These are phyloP conservation scores for Eristalis arbustorum DNA, from an alignment of 2,888 invertebrate genomes.

Conservation along the genomic window DNA sequence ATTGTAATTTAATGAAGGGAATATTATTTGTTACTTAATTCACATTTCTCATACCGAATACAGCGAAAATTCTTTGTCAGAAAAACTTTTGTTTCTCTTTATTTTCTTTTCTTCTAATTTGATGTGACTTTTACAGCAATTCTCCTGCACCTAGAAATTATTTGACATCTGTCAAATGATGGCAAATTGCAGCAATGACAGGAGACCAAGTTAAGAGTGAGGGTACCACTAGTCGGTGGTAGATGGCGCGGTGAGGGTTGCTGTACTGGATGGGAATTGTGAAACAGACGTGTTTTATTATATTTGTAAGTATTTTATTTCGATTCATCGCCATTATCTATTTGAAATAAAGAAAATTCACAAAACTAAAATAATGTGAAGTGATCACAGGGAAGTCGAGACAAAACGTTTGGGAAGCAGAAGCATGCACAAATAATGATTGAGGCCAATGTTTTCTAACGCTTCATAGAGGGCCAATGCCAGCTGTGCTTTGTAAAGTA, in stretches of 20 bases:
- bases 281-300: too few species aligned
- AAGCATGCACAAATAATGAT: too few species aligned
- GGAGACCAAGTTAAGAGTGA: constrained; percentile 7
- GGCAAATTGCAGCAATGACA: constrained; percentile 28
- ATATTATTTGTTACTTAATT: constrained; percentile 16
- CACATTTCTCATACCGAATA: constrained; percentile 68
- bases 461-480: too few species aligned
- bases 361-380: too few species aligned
- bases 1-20: constrained; percentile 6
- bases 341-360: too few species aligned
- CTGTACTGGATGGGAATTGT: background rate
- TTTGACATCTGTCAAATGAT: constrained; percentile 11
- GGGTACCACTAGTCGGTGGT: background rate
- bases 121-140: constrained; percentile 24
- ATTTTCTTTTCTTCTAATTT: constrained; percentile 7
- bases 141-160: constrained; percentile 25
- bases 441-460: too few species aligned
- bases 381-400: too few species aligned
- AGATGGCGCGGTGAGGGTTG: background rate
- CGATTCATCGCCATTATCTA: too few species aligned
- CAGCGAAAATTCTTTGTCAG: constrained; percentile 41
- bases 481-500: too few species aligned
- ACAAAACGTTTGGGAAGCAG: too few species aligned
- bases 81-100: constrained; percentile 17
- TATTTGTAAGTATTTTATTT: too few species aligned